Base-by-base conservation (phyloP, 2,113 vertebrate genomes). In the Cyprinodon brontotheroides region DNA sequence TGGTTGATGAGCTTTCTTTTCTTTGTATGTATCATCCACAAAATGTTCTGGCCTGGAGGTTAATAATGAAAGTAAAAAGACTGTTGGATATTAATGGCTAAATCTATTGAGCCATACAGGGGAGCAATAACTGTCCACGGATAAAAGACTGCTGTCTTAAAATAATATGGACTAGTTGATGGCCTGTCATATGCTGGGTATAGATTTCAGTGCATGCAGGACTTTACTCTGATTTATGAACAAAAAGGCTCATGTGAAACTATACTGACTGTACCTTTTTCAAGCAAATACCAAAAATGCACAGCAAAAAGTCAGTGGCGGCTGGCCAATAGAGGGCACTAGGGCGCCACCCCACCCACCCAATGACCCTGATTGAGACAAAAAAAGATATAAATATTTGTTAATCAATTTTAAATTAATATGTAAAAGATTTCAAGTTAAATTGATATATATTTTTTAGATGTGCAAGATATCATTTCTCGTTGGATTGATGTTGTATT, bases 11-110 rank as follows among this genome's bases (percentile, higher is more conserved):
- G 78, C 61, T 82, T 81, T 85, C 74, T 80, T 77, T 83, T 74
- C 77, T 85, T 86, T 88, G 77, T 83, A 68, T 68, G 69, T 82
- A 84, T 87, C 84, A 82, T 81, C 63, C 81, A 77, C 81, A 72
- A 79, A 82, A 40, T 65, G 71, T 77, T 79, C 68, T 65, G 65
- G 65, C 80, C 68, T 77, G 53, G 75, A 83, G 85, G 86, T 84
- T 91, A 83, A 90, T 91, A 89, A 89, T 72, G 74, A 79, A 84
- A 84, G 81, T 89, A 91, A 82, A 80, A 89, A 85, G 80, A 84
- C 68, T 87, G 85, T 78, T 83, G 83, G 88, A 89, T 91, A 90
- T 89, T 92, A 93, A 89, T 87, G 79, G 60, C 14, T 20, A 79
- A 73, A 76, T 75, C 81, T 82, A 83, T 81, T 72, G 85, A 89